Evolutionary conservation across 2,113 vertebrate genomes (phyloP).

Genomic region (Tenrec ecaudatus): DNA sequence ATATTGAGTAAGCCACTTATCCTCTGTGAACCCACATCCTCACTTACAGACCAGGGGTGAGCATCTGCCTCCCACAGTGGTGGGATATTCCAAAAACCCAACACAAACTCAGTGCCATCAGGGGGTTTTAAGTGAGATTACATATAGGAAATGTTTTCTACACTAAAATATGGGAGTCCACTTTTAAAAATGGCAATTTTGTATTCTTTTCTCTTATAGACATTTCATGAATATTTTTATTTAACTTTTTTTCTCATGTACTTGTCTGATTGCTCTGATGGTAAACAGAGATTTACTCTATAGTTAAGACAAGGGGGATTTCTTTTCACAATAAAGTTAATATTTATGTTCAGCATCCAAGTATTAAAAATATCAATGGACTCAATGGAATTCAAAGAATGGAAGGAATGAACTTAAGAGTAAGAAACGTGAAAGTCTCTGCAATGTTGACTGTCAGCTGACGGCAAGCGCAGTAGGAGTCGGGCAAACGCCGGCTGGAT

Average conservation of each 20-base stretch:
- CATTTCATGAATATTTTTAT: not conserved
- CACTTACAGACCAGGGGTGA: too few species aligned
- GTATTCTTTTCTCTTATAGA: constrained; percentile 26
- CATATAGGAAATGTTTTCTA: constrained; percentile 1
- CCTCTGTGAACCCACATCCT: too few species aligned
- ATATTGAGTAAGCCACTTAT: too few species aligned
- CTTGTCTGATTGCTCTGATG: constrained; percentile 21
- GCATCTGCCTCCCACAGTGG: too few species aligned
- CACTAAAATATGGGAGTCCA: not conserved
- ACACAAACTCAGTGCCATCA: too few species aligned
- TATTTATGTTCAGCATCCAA: not conserved
- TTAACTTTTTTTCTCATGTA: constrained; percentile 13
- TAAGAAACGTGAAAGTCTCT: not conserved
- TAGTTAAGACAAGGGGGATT: too few species aligned
- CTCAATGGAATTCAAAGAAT: too few species aligned
- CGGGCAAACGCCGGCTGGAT: too few species aligned
- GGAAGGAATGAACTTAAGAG: not conserved
- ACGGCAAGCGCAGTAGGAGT: not conserved
- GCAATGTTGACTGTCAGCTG: not conserved
- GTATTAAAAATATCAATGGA: not conserved
- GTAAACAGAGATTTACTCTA: constrained; percentile 31
- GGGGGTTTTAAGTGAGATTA: not conserved
- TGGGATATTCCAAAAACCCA: too few species aligned
- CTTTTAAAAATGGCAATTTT: constrained; percentile 24
- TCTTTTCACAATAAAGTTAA: too few species aligned